A percentile compares a stretch with the other conserved stretches of the same genome.
These are phyloP conservation scores for Caenorhabditis sulstoni DNA, from an alignment of 2,888 invertebrate species.

Conservation along the genomic window DNA sequence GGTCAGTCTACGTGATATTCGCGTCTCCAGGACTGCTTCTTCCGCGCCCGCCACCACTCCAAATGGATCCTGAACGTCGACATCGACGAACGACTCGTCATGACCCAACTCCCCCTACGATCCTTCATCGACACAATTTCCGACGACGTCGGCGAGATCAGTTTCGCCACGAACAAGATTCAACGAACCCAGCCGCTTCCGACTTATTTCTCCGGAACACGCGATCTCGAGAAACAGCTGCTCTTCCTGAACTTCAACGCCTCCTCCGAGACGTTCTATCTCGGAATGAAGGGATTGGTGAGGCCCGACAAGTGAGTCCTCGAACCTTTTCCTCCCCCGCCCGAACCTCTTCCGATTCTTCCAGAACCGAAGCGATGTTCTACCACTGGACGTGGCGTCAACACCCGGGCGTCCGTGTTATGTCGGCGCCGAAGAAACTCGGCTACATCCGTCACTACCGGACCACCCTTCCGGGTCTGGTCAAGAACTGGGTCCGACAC, in stretches of 20 bases:
- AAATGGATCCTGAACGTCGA: slow-evolving; percentile 33
- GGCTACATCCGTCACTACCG: slow-evolving; percentile 16
- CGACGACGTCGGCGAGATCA: slow-evolving; percentile 4
- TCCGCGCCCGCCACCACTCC: slow-evolving; percentile 18
- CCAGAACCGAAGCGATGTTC: not conserved
- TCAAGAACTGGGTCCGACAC: not conserved
- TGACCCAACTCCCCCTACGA: not conserved
- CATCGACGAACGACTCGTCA: slow-evolving; percentile 24
- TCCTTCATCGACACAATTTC: not conserved
- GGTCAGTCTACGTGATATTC: no score
- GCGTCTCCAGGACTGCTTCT: slow-evolving; percentile 24
- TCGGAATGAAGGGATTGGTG: slow-evolving; percentile 7
- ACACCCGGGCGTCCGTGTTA: not conserved
- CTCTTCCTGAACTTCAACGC: slow-evolving; percentile 7
- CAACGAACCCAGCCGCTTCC: not conserved
- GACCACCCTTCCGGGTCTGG: slow-evolving; percentile 10
- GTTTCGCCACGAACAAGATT: slow-evolving; percentile 4
- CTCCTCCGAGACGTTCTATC: not conserved
- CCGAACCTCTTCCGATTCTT: not conserved
- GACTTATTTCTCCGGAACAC: not conserved
- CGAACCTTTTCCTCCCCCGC: not conserved
- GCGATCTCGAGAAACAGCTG: not conserved
- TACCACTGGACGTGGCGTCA: slow-evolving; percentile 17
- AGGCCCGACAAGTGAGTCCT: slow-evolving; percentile 9
- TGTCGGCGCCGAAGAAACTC: not conserved